These are phyloP conservation scores for Panulirus ornatus DNA, from an alignment of 1,140 invertebrate genomes.

Conservation along the genomic window DNA sequence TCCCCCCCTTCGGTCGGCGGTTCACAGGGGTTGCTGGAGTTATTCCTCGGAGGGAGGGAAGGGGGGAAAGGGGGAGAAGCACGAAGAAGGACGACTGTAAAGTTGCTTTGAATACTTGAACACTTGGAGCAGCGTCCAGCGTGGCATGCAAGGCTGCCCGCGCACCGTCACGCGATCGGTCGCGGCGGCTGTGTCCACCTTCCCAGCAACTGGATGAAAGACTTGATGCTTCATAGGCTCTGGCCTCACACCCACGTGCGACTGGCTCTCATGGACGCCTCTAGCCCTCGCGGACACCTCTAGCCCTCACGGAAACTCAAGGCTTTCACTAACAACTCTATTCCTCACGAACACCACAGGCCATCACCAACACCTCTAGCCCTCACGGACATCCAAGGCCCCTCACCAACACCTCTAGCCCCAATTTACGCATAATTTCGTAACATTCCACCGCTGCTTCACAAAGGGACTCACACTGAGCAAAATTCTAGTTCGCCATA, in stretches of 20 bases:
- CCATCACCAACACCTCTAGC: not conserved
- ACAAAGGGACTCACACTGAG: constrained; percentile 3
- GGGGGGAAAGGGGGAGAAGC: not conserved
- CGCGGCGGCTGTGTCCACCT: not conserved
- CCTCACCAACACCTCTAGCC: not conserved
- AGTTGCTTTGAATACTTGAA: constrained; percentile 43
- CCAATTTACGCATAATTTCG: not conserved
- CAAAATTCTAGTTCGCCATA: constrained; percentile 17
- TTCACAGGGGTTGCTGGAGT: not conserved
- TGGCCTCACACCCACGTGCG: not conserved
- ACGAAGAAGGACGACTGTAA: not conserved
- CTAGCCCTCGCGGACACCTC: no score
- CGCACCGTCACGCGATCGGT: not conserved
- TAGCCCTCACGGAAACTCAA: no score
- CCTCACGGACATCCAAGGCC: not conserved
- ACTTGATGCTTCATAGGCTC: not conserved
- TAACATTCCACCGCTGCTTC: not conserved
- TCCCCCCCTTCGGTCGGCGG: not conserved
- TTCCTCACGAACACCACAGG: not conserved
- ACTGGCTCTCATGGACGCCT: no score
- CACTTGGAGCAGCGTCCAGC: not conserved
- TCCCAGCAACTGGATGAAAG: not conserved
- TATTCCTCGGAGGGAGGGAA: not conserved
- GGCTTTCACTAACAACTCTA: no score
- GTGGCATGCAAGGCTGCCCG: not conserved